phyloP scores from a whole-genome alignment of 2,888 invertebrate genomes.

The Eristalis tenax region DNA sequence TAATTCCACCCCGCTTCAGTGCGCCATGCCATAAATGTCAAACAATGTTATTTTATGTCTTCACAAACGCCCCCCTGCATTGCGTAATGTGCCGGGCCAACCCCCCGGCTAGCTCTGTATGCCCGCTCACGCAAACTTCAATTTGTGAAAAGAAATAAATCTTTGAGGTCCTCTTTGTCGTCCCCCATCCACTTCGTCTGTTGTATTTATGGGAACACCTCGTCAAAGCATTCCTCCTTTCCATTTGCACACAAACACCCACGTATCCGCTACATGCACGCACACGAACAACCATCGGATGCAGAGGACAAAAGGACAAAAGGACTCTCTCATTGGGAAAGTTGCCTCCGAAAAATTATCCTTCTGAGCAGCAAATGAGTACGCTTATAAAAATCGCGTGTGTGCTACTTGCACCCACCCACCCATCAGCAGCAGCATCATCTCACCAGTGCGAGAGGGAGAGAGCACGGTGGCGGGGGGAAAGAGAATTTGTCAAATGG shows the following conservation, averaged over 20 bases:
- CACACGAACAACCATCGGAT: conserved; percentile 20
- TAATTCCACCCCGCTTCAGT: conserved; percentile 43
- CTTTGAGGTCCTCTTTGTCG: conserved; percentile 69
- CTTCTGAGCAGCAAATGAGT: conserved; percentile 47
- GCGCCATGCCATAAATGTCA: conserved; percentile 75
- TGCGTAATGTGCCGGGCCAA: conserved; percentile 60
- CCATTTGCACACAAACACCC: neutral
- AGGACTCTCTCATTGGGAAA: conserved; percentile 29
- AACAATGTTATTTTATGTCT: conserved; percentile 75
- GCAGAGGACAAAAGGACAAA: conserved; percentile 48
- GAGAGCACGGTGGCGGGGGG: neutral
- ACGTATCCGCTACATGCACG: neutral
- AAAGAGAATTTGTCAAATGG: conserved; percentile 74
- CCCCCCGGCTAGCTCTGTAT: conserved; percentile 23
- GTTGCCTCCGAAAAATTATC: conserved; percentile 39
- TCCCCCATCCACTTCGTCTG: conserved; percentile 34
- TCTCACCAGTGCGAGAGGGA: neutral
- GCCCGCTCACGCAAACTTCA: conserved; percentile 72
- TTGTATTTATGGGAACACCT: conserved; percentile 78
- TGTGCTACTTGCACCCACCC: conserved; percentile 25
- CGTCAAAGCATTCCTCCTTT: conserved; percentile 70
- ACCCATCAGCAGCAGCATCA: neutral
- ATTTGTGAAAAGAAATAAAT: conserved; percentile 75
- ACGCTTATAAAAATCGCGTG: conserved; percentile 74
- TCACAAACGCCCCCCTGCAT: conserved; percentile 71